Conservation (phyloP, 2,113 vertebrate species). For the Octodon degus region DNA sequence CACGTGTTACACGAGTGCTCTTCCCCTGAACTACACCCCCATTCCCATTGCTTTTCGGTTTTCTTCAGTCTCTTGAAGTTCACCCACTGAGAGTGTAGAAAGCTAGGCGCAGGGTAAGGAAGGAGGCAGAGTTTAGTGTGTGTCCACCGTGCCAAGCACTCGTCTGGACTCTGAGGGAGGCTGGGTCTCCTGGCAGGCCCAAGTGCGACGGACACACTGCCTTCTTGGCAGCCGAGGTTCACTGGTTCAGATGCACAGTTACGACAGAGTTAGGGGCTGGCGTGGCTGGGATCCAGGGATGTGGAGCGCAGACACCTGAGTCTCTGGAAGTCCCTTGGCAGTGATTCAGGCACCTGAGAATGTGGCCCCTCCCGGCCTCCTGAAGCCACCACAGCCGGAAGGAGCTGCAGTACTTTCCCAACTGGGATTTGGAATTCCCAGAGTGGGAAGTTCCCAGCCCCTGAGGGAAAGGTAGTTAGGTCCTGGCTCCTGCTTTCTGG, state of each 20-base stretch:
- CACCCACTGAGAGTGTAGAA: not conserved
- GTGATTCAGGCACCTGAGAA: conserved; percentile 75
- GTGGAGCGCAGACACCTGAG: conserved; percentile 6
- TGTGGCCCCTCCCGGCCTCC: not conserved
- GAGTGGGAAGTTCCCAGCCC: conserved; percentile 74
- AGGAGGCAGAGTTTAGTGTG: not conserved
- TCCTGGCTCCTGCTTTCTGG: conserved; percentile 3
- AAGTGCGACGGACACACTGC: rapidly evolving
- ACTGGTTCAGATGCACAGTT: not conserved
- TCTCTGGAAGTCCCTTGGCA: conserved; percentile 68
- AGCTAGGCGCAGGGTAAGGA: not conserved
- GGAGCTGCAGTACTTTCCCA: conserved; percentile 72
- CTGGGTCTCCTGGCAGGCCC: not conserved
- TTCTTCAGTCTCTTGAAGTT: not conserved
- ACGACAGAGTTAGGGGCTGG: not conserved
- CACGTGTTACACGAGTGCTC: no score
- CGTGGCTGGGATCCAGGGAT: not conserved
- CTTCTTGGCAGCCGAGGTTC: not conserved
- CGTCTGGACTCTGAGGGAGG: no score
- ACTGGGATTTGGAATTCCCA: conserved; percentile 75
- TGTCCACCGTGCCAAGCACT: not conserved
- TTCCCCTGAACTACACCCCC: not conserved
- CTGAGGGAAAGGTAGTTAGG: conserved; percentile 59
- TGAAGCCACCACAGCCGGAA: conserved; percentile 55
- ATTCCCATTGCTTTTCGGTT: not conserved